phyloP scores from a whole-genome alignment of 2,888 invertebrate genomes.

The Tinea trinotella region DNA sequence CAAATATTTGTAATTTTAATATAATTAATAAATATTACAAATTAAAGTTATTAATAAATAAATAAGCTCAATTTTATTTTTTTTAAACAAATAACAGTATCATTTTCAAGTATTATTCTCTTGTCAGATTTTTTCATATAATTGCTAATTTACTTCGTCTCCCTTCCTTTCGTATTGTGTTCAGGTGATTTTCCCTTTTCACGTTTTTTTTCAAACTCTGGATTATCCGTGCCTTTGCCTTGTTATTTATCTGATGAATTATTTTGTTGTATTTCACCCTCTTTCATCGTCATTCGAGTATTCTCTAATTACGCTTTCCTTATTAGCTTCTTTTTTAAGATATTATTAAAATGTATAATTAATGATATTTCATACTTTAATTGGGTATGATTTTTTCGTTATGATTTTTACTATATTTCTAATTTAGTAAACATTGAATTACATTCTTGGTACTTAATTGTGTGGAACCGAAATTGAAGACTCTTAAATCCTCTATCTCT shows the following conservation, averaged over 20 bases:
- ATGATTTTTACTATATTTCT: too few relatives aligned
- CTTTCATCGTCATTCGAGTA: conserved; percentile 38
- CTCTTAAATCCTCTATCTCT: too few relatives aligned
- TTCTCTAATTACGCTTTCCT: conserved; percentile 45
- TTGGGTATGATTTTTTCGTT: too few relatives aligned
- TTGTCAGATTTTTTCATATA: conserved; percentile 54
- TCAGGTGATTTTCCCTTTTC: conserved; percentile 32
- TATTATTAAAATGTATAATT: background rate
- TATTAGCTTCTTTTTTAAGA: background rate
- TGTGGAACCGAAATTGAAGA: too few relatives aligned
- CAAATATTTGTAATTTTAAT: too few relatives aligned
- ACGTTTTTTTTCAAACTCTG: conserved; percentile 28
- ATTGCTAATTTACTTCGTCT: conserved; percentile 61
- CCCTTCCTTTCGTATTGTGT: conserved; percentile 28
- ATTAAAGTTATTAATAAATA: too few relatives aligned
- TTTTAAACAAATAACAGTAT: background rate
- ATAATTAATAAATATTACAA: too few relatives aligned
- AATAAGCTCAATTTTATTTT: too few relatives aligned
- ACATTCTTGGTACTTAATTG: too few relatives aligned
- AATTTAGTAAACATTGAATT: too few relatives aligned
- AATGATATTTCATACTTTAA: background rate
- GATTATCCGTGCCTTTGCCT: conserved; percentile 55
- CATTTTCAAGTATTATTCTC: too few relatives aligned
- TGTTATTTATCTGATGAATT: conserved; percentile 47
- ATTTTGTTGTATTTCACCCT: conserved; percentile 41